A percentile compares a stretch with the other conserved stretches of the same genome.
Conservation (phyloP, 2,888 invertebrate species). For the Morinoia aosen region DNA sequence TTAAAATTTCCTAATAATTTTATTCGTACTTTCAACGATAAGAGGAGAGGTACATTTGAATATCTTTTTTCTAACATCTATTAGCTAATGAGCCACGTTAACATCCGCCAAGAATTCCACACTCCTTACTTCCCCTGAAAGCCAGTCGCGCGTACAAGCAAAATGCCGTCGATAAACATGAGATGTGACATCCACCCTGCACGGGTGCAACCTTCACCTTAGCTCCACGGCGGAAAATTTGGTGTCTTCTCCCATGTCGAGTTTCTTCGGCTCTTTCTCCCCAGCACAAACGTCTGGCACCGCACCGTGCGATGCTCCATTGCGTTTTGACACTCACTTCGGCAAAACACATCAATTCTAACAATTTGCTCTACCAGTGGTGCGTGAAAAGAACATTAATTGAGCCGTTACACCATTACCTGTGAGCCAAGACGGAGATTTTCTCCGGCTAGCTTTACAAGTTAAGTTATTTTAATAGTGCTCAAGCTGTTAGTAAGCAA, state of each 20-base stretch:
- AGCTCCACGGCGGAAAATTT: neutral
- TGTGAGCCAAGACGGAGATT: neutral
- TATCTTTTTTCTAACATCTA: neutral
- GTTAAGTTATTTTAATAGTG: neutral
- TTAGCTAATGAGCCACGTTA: neutral
- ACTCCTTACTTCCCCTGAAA: neutral
- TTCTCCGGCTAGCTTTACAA: neutral
- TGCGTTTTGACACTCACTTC: neutral
- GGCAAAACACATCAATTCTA: neutral
- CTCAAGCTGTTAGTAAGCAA: neutral
- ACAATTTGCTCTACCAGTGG: neutral
- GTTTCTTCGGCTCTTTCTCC: conserved; percentile 13
- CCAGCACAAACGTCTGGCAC: neutral
- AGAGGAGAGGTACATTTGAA: neutral
- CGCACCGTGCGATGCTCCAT: neutral
- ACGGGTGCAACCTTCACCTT: conserved; percentile 20
- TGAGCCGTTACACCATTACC: neutral
- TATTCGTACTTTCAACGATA: neutral
- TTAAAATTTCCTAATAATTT: neutral
- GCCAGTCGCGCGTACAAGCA: neutral
- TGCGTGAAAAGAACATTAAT: neutral
- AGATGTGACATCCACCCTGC: neutral
- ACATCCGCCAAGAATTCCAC: neutral
- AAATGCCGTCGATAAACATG: neutral
- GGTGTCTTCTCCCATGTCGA: conserved; percentile 7